Evolutionary conservation across 1,140 invertebrate species (phyloP).

Genomic region (Bombus confusus): DNA sequence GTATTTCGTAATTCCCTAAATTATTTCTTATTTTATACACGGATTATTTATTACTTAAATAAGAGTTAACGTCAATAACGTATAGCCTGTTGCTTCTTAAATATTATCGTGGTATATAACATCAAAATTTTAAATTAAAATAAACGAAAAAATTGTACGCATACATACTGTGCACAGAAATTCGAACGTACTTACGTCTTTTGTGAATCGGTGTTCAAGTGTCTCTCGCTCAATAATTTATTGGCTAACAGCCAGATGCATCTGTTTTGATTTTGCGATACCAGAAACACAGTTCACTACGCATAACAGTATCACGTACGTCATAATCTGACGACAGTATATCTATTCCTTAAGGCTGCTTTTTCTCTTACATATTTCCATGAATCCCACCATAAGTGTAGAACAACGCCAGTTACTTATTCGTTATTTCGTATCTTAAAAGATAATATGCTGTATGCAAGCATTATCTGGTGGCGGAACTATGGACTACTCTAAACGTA

Average conservation of each 20-base stretch:
- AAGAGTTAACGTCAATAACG: not conserved
- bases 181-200: conserved; percentile 26
- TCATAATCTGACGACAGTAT: conserved; percentile 39
- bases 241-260: conserved; percentile 23
- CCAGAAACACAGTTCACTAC: not conserved
- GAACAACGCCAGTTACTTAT: not conserved
- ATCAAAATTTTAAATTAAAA: not conserved
- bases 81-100: not conserved
- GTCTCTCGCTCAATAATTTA: conserved; percentile 28
- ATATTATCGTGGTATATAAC: not conserved
- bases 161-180: not conserved
- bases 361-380: not conserved
- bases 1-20: not conserved
- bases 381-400: not conserved
- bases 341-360: conserved; percentile 1
- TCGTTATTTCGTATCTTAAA: not conserved
- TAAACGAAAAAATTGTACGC: not conserved
- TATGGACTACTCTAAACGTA: not conserved
- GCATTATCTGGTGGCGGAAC: not conserved
- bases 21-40: not conserved
- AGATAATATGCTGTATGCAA: not conserved
- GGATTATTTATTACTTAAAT: not conserved
- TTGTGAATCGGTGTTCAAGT: conserved; percentile 7
- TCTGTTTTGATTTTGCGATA: conserved; percentile 27
- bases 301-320: conserved; percentile 13